Percentiles rank a stretch among this genome's conserved stretches.
These are phyloP conservation scores for Pedetes capensis DNA, from an alignment of 2,113 vertebrate genomes.

Conservation along the genomic window DNA sequence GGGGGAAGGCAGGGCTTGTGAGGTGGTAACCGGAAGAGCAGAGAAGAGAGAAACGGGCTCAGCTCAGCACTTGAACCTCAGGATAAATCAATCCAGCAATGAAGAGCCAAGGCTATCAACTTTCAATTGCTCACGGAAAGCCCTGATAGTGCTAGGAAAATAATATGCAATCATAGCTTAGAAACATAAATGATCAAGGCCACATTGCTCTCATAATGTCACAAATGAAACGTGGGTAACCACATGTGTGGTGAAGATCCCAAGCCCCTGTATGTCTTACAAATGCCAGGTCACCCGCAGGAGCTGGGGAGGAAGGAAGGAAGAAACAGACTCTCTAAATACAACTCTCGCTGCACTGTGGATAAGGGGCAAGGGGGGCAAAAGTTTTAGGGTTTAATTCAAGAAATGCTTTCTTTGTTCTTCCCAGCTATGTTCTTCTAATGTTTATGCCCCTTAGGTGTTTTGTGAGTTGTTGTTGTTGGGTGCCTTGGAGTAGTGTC, in stretches of 20 bases:
- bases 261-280: constrained; percentile 10
- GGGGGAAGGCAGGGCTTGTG: background rate
- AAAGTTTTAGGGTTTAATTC: background rate
- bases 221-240: constrained; percentile 55
- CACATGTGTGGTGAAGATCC: constrained; percentile 1
- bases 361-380: background rate
- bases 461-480: background rate
- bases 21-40: background rate
- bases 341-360: background rate
- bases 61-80: constrained; percentile 49
- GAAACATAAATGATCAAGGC: constrained; percentile 68
- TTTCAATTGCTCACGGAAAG: constrained; percentile 77
- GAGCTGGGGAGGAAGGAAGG: background rate
- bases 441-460: background rate
- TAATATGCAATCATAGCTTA: constrained; percentile 57
- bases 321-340: background rate
- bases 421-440: background rate
- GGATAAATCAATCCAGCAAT: constrained; percentile 53
- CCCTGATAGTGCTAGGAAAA: constrained; percentile 72
- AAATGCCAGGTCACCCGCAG: constrained; percentile 42
- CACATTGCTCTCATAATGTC: constrained; percentile 44
- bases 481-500: too few relatives aligned
- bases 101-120: constrained; percentile 61
- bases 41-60: constrained; percentile 52
- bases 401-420: background rate